phyloP scores from a whole-genome alignment of 1,140 invertebrate genomes.

The Platorchestia sp. region DNA sequence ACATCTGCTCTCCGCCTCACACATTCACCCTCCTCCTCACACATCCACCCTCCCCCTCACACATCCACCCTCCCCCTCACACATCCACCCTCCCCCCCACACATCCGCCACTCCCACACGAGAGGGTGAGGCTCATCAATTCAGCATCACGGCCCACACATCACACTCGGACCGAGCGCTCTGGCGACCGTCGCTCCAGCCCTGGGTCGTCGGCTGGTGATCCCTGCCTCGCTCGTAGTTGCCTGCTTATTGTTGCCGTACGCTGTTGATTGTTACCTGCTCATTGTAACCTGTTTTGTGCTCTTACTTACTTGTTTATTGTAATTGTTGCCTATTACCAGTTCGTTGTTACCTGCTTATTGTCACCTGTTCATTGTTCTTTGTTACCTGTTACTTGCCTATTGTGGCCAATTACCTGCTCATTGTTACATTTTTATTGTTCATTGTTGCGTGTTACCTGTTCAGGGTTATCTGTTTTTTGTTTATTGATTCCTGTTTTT shows the following conservation, averaged over 20 bases:
- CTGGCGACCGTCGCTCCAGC: neutral
- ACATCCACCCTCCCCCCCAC: neutral
- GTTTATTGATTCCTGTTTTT: too few relatives aligned
- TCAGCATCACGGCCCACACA: neutral
- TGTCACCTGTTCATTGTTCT: too few relatives aligned
- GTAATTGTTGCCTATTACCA: too few relatives aligned
- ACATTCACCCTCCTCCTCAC: neutral
- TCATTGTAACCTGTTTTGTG: too few relatives aligned
- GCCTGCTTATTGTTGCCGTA: too few relatives aligned
- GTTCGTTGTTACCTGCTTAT: too few relatives aligned
- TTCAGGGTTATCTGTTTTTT: too few relatives aligned
- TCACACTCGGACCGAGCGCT: conserved; percentile 11
- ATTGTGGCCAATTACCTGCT: too few relatives aligned
- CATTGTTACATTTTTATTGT: neutral
- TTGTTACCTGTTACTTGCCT: too few relatives aligned
- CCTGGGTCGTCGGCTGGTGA: neutral
- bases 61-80: neutral
- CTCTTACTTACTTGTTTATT: too few relatives aligned
- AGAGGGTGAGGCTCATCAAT: conserved; percentile 5
- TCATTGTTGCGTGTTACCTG: too few relatives aligned
- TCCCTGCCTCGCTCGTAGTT: neutral
- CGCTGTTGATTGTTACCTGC: too few relatives aligned
- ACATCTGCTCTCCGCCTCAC: neutral
- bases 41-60: neutral
- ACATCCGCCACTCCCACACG: neutral